Percentiles rank a stretch among this genome's conserved stretches.
These are phyloP conservation scores for Graphium colonna DNA, from an alignment of 2,888 invertebrate species.

Conservation along the genomic window DNA sequence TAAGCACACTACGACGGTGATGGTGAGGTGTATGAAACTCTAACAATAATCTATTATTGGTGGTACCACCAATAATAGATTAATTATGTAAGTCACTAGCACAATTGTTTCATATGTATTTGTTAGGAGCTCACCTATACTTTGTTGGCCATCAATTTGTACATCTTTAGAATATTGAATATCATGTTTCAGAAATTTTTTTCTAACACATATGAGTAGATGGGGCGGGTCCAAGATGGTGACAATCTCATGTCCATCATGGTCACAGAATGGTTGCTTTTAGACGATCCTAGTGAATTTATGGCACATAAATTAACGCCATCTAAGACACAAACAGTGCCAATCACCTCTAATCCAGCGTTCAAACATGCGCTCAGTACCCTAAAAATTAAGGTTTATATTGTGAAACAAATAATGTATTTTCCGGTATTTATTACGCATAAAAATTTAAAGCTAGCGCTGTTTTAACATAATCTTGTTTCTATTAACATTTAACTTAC, in stretches of 20 bases:
- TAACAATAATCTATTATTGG: too few species aligned
- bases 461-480: too few species aligned
- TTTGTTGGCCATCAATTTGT: conserved; percentile 8
- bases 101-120: too few species aligned
- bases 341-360: conserved; percentile 1
- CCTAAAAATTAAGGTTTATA: conserved; percentile 3
- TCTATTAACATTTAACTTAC: too few species aligned
- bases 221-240: conserved; percentile 20
- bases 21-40: too few species aligned
- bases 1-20: too few species aligned
- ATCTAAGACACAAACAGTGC: conserved; percentile 1
- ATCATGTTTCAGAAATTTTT: conserved; percentile 8
- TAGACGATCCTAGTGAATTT: background rate
- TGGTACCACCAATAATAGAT: too few species aligned
- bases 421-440: background rate
- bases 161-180: conserved; percentile 1
- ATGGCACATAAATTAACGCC: background rate
- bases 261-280: conserved; percentile 5
- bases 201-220: conserved; percentile 15
- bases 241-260: conserved; percentile 14
- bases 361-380: conserved; percentile 9
- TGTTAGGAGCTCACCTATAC: background rate
- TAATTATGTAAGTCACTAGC: too few species aligned
- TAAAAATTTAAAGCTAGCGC: background rate
- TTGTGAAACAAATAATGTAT: too few species aligned